Percentiles rank a stretch among this genome's conserved stretches.
Conservation (phyloP, 2,888 invertebrate species). For the Dromius quadrimaculatus region DNA sequence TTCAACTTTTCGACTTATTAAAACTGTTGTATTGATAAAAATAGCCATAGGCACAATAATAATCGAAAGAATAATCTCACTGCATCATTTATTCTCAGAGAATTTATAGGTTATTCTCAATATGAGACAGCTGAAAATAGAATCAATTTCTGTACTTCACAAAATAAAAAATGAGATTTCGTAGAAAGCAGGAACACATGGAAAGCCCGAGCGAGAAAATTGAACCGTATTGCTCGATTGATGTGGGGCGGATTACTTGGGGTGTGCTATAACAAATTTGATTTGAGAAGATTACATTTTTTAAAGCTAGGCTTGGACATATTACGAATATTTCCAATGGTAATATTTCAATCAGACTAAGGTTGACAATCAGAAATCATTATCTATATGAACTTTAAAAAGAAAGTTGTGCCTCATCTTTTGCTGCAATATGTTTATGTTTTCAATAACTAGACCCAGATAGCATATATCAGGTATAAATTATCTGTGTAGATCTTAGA, state of each 20-base stretch:
- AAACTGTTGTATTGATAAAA: no score
- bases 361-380: no score
- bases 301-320: not conserved
- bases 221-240: constrained; percentile 5
- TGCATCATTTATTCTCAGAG: constrained; percentile 19
- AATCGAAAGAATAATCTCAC: constrained; percentile 7
- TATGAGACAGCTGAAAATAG: constrained; percentile 29
- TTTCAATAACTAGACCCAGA: no score
- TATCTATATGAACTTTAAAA: no score
- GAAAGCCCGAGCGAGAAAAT: not conserved
- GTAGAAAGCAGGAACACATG: not conserved
- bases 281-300: constrained; percentile 10
- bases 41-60: constrained; percentile 13
- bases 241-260: not conserved
- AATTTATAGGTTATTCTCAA: constrained; percentile 32
- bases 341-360: no score
- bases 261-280: constrained; percentile 3
- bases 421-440: no score
- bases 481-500: no score
- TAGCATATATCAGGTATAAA: no score
- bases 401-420: no score
- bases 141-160: constrained; percentile 36
- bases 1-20: no score
- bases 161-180: constrained; percentile 35
- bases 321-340: no score